Conservation (phyloP, 2,113 vertebrate species). For the Esox niger region DNA sequence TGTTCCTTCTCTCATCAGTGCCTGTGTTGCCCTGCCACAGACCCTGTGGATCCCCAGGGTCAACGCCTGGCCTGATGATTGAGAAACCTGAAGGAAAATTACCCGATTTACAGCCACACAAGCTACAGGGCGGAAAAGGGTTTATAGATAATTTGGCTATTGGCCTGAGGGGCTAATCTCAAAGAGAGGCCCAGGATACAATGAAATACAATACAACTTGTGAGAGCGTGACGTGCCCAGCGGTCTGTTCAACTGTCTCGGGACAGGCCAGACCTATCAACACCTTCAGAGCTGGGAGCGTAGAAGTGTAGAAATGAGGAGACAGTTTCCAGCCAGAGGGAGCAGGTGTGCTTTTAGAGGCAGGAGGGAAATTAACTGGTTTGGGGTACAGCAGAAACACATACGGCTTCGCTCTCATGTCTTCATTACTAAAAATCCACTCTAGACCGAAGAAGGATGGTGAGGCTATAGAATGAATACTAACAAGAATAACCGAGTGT, state of each 20-base stretch:
- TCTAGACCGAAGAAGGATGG: too few relatives aligned
- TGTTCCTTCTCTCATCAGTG: conserved; percentile 28
- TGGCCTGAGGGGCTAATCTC: background rate
- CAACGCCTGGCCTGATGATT: conserved; percentile 43
- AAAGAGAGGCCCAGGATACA: conserved; percentile 19
- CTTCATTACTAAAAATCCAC: too few relatives aligned
- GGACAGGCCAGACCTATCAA: background rate
- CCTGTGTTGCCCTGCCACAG: conserved; percentile 11
- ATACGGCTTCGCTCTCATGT: too few relatives aligned
- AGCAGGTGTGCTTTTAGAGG: background rate
- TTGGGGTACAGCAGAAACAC: too few relatives aligned
- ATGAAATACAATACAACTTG: conserved; percentile 14
- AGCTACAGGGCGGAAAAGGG: background rate
- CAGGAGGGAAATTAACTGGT: background rate
- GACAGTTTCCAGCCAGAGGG: background rate
- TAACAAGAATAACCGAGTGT: too few relatives aligned
- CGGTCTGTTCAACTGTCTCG: background rate
- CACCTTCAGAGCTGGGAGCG: background rate
- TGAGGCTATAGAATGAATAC: too few relatives aligned
- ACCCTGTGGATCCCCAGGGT: conserved; percentile 24
- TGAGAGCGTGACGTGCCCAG: background rate
- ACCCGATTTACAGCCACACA: conserved; percentile 27
- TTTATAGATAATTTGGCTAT: conserved; percentile 23
- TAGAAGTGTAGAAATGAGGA: background rate
- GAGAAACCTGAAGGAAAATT: conserved; percentile 34